Base-by-base conservation (phyloP, 2,113 vertebrate genomes). In the Carassius gibelio region DNA sequence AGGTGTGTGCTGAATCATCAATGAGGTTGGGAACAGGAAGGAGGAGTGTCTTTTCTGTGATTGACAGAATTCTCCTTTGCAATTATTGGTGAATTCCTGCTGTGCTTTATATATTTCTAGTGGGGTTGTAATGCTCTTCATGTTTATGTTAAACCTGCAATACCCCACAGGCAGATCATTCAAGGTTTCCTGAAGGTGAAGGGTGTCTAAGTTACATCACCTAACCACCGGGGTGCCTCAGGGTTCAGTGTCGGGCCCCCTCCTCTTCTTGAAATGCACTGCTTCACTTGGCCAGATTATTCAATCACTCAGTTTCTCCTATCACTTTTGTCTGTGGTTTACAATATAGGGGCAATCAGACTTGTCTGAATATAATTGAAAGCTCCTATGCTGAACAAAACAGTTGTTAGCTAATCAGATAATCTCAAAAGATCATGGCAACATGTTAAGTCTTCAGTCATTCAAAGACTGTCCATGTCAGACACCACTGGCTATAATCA, bases 1-100 rank as follows among this genome's bases (percentile, higher is more conserved):
- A 30, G 72, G 62, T 82, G 75, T 79, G 74, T 76, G 71, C 48
- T 88, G 78, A 87, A 87, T 87, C 62, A 10, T 45, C 77, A 59
- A 87, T 83, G 50, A 57, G 19, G 59, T 76, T 61, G 34, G 77
- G 26, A 81, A 64, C 69, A 23, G 42, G 80, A 82, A n/a, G 17
- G 13, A 75, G 83, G 69, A 45, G n/a, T 68, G 23, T 59, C 82
- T 76, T 81, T 81, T 36, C n/a, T 30, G 10, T 57, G 59, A 84
- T 45, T 76, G 76, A 75, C 45, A 30, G 38, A 50, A 77, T 64
- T 62, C 13, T 48, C 15, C 59, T 50, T n/a, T 81, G 36, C 78
- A 81, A 61, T 50, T 81, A 48, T 81, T 45, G 36, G 59, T 62
- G 38, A 45, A 48, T 48, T 81, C 8, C 8, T 76, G 50, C 26